A percentile compares a stretch with the other conserved stretches of the same genome.
These are phyloP conservation scores for Acanthoscelides obtectus DNA, from an alignment of 2,888 invertebrate genomes.

Conservation along the genomic window DNA sequence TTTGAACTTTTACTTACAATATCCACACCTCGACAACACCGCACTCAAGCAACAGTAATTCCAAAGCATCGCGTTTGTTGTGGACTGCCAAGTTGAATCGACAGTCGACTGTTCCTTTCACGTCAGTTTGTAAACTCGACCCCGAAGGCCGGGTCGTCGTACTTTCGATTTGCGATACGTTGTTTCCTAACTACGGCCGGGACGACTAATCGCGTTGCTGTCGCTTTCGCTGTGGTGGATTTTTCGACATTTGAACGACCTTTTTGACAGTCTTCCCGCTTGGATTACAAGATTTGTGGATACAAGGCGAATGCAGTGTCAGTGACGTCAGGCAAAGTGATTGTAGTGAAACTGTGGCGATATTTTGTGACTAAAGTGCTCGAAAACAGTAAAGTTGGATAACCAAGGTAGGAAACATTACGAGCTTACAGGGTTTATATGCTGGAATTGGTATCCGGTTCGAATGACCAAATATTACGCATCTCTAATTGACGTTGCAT, in stretches of 20 bases:
- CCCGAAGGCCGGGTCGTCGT: neutral
- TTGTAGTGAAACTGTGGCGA: neutral
- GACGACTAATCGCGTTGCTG: neutral
- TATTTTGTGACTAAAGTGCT: neutral
- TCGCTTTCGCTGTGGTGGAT: neutral
- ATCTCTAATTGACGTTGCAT: too few relatives aligned
- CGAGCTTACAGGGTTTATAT: neutral
- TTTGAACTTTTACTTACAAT: too few relatives aligned
- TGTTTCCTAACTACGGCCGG: neutral
- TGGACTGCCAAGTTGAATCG: neutral
- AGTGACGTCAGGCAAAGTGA: neutral
- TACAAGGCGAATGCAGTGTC: neutral
- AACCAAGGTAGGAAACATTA: neutral
- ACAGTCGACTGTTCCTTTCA: neutral
- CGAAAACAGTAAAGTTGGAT: neutral
- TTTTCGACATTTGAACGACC: neutral
- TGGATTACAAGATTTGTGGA: neutral
- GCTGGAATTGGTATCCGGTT: too few relatives aligned
- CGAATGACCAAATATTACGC: too few relatives aligned
- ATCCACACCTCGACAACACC: neutral
- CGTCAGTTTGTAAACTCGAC: neutral
- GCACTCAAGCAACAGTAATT: neutral
- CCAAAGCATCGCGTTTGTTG: neutral
- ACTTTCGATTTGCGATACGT: neutral
- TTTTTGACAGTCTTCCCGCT: neutral